Base-by-base conservation (phyloP, 1,140 invertebrate species). In the Drosophila tropicalis region DNA sequence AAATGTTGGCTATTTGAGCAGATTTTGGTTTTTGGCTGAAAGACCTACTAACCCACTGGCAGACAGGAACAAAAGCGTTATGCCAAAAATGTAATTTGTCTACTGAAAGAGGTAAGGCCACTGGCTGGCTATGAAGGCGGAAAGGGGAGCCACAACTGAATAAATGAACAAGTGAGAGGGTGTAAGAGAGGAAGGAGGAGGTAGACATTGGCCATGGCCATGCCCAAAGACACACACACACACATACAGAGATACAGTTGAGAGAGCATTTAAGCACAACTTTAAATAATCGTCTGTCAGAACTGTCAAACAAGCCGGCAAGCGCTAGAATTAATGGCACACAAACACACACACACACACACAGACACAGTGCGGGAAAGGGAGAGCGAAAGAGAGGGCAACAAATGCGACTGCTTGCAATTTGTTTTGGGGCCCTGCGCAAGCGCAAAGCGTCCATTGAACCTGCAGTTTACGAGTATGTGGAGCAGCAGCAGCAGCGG, bases 271-370 rank as follows among this genome's bases (percentile, higher is more conserved):
- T 90, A 91, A 91, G 85, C 90, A 90, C 90, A 91, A 91, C 85
- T 92, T 92, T 92, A 92, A 92, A 92, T 92, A 92, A 92, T 92
- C 86, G 91, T 92, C 91, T 92, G 91, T 92, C 91, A 92, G 91
- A 92, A 92, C 90, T 92, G 91, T 92, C 91, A 92, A 92, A 92
- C 89, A 92, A 92, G 90, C 91, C 90, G 91, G 91, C 91, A 62
- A 91, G 76, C 87, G 89, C 85, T 92, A 92, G 89, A 92, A 92
- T 92, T 92, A 92, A 92, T 92, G 91, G 91, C 76, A 67, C 64
- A 77, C 74, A 69, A 65, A 58, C 72, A 69, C 13, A 51, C 61
- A 70, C 55, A 47, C 22, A 9, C n/a, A 73, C 47, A 56, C 17
- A 51, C n/a, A 34, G 13, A 65, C 36, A 47, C 22, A 25, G 22